A percentile compares a stretch with the other conserved stretches of the same genome.
These are phyloP conservation scores for Ophthalmolycus amberensis DNA, from an alignment of 2,113 vertebrate species.

Conservation along the genomic window DNA sequence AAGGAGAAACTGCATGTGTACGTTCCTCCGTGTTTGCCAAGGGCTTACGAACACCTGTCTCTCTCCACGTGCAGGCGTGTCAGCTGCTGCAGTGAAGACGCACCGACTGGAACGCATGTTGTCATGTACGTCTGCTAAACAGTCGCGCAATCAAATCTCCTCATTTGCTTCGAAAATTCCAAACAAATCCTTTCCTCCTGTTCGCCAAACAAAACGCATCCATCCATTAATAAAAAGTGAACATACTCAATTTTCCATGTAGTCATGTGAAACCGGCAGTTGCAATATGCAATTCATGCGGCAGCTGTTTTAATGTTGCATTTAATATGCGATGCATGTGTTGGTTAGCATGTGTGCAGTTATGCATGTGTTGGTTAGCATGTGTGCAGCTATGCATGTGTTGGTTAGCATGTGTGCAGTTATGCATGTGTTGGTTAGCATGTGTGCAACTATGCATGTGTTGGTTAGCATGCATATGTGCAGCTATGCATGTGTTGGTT, in stretches of 20 bases:
- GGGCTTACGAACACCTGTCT: constrained; percentile 32
- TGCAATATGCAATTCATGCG: constrained; percentile 33
- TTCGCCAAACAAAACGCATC: constrained; percentile 33
- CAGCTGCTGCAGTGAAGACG: constrained; percentile 7
- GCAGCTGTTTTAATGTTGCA: constrained; percentile 33
- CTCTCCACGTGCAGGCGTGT: constrained; percentile 5
- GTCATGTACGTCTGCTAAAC: constrained; percentile 4
- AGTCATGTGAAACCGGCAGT: constrained; percentile 16
- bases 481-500: too few relatives aligned
- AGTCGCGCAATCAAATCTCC: constrained; percentile 35
- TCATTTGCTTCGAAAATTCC: constrained; percentile 28
- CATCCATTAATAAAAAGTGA: constrained; percentile 43
- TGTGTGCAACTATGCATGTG: too few relatives aligned
- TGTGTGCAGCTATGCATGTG: not conserved
- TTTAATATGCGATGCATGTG: constrained; percentile 20
- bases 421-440: too few relatives aligned
- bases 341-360: not conserved
- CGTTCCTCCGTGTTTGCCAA: constrained; percentile 21
- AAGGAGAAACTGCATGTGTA: not conserved
- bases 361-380: not conserved
- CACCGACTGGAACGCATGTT: not conserved
- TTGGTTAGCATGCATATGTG: too few relatives aligned
- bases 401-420: too few relatives aligned
- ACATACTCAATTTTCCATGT: not conserved
- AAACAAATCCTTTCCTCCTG: constrained; percentile 40